Percentiles rank a stretch among this genome's conserved stretches.
Conservation (phyloP, 2,797 vertebrate species). For the Xenentodon cancila region DNA sequence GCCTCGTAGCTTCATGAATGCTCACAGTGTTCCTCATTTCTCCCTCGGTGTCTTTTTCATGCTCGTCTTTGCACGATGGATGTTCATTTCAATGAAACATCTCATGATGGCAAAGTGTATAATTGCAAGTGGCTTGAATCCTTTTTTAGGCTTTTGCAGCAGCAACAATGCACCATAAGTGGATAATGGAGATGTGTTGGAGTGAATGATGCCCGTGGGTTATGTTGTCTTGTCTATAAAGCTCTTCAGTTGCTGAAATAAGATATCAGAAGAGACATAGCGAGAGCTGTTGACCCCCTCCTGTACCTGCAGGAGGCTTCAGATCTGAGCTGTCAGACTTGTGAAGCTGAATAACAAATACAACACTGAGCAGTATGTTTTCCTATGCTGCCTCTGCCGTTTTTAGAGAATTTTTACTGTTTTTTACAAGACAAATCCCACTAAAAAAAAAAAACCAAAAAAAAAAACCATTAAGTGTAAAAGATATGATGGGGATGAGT, state of each 20-base stretch:
- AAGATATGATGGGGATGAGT: background rate
- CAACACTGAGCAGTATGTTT: conserved; percentile 18
- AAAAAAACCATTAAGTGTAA: background rate
- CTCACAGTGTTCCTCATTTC: conserved; percentile 10
- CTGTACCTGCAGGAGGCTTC: conserved; percentile 66
- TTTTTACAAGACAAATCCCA: conserved; percentile 29
- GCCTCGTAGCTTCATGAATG: conserved; percentile 7
- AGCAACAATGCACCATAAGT: conserved; percentile 4
- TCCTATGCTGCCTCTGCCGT: conserved; percentile 22
- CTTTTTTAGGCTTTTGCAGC: conserved; percentile 16
- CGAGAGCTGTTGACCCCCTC: conserved; percentile 59
- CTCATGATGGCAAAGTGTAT: background rate
- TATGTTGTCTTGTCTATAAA: conserved; percentile 51
- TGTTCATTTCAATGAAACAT: conserved; percentile 9
- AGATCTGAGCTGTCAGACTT: conserved; percentile 65
- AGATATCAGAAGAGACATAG: conserved; percentile 64
- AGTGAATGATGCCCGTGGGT: conserved; percentile 33
- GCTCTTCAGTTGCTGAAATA: conserved; percentile 57
- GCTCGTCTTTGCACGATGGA: background rate
- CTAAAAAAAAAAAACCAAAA: conserved; percentile 7
- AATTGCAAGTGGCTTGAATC: conserved; percentile 16
- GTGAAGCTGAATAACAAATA: conserved; percentile 69
- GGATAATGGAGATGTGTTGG: conserved; percentile 22
- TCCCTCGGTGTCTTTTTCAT: conserved; percentile 23
- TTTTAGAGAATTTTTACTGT: conserved; percentile 16